Conservation (phyloP, 2,113 vertebrate genomes). For the Arvicanthis niloticus region DNA sequence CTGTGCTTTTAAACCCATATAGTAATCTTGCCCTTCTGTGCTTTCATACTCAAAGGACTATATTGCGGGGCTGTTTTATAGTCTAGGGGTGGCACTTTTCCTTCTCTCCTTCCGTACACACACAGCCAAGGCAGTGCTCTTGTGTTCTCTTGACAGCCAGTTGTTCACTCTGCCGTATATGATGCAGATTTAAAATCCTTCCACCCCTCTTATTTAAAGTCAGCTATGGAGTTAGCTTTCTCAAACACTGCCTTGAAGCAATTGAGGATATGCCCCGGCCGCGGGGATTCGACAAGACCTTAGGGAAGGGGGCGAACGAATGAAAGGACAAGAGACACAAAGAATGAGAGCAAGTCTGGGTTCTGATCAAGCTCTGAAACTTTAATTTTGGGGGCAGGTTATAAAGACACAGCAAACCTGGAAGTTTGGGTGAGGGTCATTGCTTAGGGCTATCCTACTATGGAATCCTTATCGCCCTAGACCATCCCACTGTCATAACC, state of each 20-base stretch:
- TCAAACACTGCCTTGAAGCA: not conserved
- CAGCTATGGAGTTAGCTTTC: not conserved
- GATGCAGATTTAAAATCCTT: not conserved
- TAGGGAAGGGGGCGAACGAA: too few relatives aligned
- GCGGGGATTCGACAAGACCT: too few relatives aligned
- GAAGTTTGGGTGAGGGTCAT: too few relatives aligned
- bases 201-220: constrained; percentile 27
- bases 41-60: not conserved
- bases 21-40: not conserved
- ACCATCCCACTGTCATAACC: too few relatives aligned
- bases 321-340: too few relatives aligned
- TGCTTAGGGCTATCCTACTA: too few relatives aligned
- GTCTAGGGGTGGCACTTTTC: not conserved
- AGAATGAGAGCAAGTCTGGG: too few relatives aligned
- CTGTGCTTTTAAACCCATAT: not conserved
- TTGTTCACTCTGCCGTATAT: not conserved
- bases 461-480: too few relatives aligned
- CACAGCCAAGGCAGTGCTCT: not conserved
- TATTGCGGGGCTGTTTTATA: not conserved
- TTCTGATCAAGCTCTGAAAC: too few relatives aligned
- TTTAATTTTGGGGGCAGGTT: too few relatives aligned
- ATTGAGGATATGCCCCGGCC: too few relatives aligned
- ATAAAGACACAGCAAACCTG: too few relatives aligned
- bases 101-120: not conserved
- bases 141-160: not conserved